Percentiles rank a stretch among this genome's conserved stretches.
These are phyloP conservation scores for Poeciliopsis prolifica DNA, from an alignment of 2,113 vertebrate genomes.

Conservation along the genomic window DNA sequence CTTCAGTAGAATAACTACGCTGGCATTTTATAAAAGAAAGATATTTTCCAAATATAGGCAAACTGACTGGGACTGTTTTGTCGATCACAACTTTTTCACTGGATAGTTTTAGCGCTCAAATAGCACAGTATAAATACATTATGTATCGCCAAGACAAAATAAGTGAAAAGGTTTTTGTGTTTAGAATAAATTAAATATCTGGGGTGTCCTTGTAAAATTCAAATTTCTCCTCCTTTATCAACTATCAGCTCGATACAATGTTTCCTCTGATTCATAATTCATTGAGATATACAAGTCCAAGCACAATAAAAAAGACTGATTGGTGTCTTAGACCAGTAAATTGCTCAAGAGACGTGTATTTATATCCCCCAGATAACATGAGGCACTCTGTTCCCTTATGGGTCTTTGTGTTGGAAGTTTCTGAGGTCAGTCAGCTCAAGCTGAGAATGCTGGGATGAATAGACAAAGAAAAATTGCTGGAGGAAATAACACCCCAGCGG, in stretches of 20 bases:
- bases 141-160: constrained; percentile 3
- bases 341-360: constrained; percentile 39
- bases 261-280: not conserved
- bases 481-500: constrained; percentile 77
- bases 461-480: constrained; percentile 55
- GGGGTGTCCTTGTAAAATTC: not conserved
- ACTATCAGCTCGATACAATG: constrained; percentile 5
- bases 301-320: not conserved
- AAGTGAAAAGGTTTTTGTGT: too few relatives aligned
- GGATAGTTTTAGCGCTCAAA: not conserved
- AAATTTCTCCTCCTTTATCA: not conserved
- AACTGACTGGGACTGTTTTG: constrained; percentile 11
- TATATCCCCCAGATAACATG: constrained; percentile 45
- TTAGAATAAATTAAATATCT: not conserved
- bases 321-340: constrained; percentile 29
- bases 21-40: constrained; percentile 17
- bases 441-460: constrained; percentile 57
- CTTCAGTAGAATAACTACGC: constrained; percentile 5
- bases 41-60: constrained; percentile 23
- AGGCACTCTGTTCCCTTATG: constrained; percentile 53
- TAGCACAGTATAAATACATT: not conserved
- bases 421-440: constrained; percentile 65
- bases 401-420: constrained; percentile 59
- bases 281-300: not conserved
- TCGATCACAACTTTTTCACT: not conserved